These are phyloP conservation scores for Emydocephalus ijimae DNA, from an alignment of 2,113 vertebrate genomes.

Conservation along the genomic window DNA sequence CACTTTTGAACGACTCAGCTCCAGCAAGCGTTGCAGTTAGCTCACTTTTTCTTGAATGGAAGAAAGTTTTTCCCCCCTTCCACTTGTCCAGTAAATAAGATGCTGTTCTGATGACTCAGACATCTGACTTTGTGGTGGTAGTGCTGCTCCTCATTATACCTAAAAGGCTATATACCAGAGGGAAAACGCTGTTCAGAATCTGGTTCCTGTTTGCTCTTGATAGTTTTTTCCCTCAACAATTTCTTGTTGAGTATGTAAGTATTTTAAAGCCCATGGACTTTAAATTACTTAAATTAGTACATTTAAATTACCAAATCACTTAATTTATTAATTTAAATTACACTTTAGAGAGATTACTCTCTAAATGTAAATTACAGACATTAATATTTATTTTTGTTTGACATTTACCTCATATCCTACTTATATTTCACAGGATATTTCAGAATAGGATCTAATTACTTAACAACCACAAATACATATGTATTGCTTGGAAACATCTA, in stretches of 20 bases:
- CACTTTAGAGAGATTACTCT: background rate
- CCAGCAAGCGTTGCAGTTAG: background rate
- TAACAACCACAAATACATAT: background rate
- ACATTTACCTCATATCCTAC: slow-evolving; percentile 16
- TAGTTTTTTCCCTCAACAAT: background rate
- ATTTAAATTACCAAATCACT: background rate
- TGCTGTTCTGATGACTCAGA: background rate
- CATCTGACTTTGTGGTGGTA: background rate
- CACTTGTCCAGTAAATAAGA: background rate
- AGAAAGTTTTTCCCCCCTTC: background rate
- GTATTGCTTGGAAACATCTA: background rate
- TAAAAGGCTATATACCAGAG: slow-evolving; percentile 11
- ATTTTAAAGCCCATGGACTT: slow-evolving; percentile 23
- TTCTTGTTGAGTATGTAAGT: background rate
- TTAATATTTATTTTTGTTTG: slow-evolving; percentile 24
- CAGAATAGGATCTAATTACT: background rate
- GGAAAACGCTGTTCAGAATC: slow-evolving; percentile 9
- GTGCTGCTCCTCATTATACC: background rate
- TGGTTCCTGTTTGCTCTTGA: background rate
- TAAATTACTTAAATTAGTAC: too few relatives aligned
- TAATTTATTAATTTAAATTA: slow-evolving; percentile 25
- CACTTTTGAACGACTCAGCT: background rate
- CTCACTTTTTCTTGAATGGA: background rate
- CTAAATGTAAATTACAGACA: background rate
- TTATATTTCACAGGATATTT: background rate